Percentiles rank a stretch among this genome's conserved stretches.
Evolutionary conservation across 2,888 invertebrate genomes (phyloP).

Genomic region (Caenorhabditis japonica): DNA sequence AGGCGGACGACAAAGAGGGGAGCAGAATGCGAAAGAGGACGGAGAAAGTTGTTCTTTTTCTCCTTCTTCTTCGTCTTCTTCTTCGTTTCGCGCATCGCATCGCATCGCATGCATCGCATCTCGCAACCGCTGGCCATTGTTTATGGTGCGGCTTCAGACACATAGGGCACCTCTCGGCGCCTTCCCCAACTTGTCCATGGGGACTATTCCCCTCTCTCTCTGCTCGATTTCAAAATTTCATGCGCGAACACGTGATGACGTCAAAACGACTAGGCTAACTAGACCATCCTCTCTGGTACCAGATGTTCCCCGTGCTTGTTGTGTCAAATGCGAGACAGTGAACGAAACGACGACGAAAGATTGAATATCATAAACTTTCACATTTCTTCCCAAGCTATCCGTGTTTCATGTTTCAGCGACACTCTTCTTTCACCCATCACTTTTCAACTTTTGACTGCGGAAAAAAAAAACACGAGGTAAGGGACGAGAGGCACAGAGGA

Average conservation of each 20-base stretch:
- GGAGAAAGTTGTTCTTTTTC: not conserved
- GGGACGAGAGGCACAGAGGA: too few relatives aligned
- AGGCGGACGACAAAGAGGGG: not conserved
- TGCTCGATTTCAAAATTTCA: not conserved
- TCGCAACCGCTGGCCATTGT: not conserved
- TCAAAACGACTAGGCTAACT: too few relatives aligned
- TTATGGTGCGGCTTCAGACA: not conserved
- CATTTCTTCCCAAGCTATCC: too few relatives aligned
- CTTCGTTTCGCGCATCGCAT: not conserved
- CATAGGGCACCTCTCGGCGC: slow-evolving; percentile 49
- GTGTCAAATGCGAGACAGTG: too few relatives aligned
- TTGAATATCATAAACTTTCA: too few relatives aligned
- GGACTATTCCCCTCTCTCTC: not conserved
- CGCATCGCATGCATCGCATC: not conserved
- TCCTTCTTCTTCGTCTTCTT: slow-evolving; percentile 2
- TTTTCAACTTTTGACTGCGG: too few relatives aligned
- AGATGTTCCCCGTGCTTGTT: too few relatives aligned
- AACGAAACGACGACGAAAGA: too few relatives aligned
- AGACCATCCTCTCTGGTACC: too few relatives aligned
- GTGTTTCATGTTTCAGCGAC: too few relatives aligned
- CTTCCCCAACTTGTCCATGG: slow-evolving; percentile 1
- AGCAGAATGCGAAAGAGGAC: slow-evolving; percentile 1
- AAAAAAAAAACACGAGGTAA: too few relatives aligned
- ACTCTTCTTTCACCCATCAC: too few relatives aligned
- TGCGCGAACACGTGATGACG: slow-evolving; percentile 20